A percentile compares a stretch with the other conserved stretches of the same genome.
Conservation (phyloP, 2,888 invertebrate species). For the Netelia inedita region DNA sequence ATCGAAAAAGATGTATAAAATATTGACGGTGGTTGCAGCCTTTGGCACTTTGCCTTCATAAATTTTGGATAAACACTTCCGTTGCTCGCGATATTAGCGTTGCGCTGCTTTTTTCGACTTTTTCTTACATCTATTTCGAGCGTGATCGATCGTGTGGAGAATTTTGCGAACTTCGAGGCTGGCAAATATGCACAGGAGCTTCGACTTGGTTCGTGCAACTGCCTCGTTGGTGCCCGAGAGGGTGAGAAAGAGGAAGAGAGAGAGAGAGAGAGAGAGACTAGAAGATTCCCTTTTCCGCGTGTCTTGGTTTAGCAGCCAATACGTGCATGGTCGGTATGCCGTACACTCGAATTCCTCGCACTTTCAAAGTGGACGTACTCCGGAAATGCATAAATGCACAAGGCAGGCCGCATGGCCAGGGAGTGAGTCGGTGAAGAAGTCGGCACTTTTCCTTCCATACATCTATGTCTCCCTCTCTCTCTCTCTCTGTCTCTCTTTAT, state of each 20-base stretch:
- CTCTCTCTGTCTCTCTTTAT: neutral
- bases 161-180: neutral
- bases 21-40: slow-evolving; percentile 32
- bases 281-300: slow-evolving; percentile 30
- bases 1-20: slow-evolving; percentile 23
- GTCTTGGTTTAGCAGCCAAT: slow-evolving; percentile 28
- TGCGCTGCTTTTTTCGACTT: slow-evolving; percentile 11
- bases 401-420: slow-evolving; percentile 60
- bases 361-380: slow-evolving; percentile 61
- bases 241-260: slow-evolving; percentile 26
- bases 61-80: slow-evolving; percentile 70
- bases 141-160: slow-evolving; percentile 14
- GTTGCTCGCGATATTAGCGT: slow-evolving; percentile 21
- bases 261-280: slow-evolving; percentile 47
- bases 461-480: neutral
- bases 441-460: slow-evolving; percentile 18
- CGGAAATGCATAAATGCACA: slow-evolving; percentile 79
- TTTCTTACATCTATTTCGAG: slow-evolving; percentile 21
- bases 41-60: slow-evolving; percentile 74
- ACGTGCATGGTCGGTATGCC: neutral
- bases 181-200: neutral
- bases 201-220: slow-evolving; percentile 21
- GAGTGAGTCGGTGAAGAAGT: slow-evolving; percentile 67
- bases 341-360: slow-evolving; percentile 54
- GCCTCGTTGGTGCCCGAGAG: neutral